Percentiles rank a stretch among this genome's conserved stretches.
Conservation (phyloP, 1,140 invertebrate genomes). For the Tribolium madens region DNA sequence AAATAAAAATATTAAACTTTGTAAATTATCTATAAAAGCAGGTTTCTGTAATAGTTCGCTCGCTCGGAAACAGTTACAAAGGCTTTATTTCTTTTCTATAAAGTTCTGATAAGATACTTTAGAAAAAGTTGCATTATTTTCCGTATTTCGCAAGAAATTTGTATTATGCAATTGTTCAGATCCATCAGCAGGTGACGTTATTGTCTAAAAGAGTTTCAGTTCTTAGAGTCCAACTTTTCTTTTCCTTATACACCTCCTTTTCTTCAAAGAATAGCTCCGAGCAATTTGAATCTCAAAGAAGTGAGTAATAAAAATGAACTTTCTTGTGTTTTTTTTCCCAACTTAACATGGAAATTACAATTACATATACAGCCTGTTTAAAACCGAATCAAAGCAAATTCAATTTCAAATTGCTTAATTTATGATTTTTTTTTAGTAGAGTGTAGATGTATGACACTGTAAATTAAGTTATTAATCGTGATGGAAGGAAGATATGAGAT, state of each 20-base stretch:
- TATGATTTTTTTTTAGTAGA: background rate
- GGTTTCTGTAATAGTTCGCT: background rate
- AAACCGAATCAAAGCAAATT: background rate
- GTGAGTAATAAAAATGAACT: constrained; percentile 43
- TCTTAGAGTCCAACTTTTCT: constrained; percentile 31
- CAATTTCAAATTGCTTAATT: constrained; percentile 19
- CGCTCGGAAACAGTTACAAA: background rate
- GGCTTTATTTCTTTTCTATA: constrained; percentile 13
- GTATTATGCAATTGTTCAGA: constrained; percentile 39
- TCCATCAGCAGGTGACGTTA: constrained; percentile 37
- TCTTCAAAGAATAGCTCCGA: constrained; percentile 38
- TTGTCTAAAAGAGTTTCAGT: constrained; percentile 35
- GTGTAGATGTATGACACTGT: background rate
- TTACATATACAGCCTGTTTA: too few relatives aligned
- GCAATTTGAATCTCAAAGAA: constrained; percentile 46
- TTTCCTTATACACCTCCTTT: constrained; percentile 32
- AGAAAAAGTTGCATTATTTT: constrained; percentile 29
- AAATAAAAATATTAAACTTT: background rate
- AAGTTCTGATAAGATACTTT: constrained; percentile 14
- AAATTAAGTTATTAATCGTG: background rate
- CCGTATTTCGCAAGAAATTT: constrained; percentile 25
- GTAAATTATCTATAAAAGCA: background rate
- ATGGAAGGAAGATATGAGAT: background rate
- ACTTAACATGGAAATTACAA: constrained; percentile 31
- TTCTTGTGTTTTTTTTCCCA: constrained; percentile 19